Evolutionary conservation across 2,113 vertebrate genomes (phyloP), one percentile per base, ranked within the genome.

Genomic region (Rhea pennata): DNA sequence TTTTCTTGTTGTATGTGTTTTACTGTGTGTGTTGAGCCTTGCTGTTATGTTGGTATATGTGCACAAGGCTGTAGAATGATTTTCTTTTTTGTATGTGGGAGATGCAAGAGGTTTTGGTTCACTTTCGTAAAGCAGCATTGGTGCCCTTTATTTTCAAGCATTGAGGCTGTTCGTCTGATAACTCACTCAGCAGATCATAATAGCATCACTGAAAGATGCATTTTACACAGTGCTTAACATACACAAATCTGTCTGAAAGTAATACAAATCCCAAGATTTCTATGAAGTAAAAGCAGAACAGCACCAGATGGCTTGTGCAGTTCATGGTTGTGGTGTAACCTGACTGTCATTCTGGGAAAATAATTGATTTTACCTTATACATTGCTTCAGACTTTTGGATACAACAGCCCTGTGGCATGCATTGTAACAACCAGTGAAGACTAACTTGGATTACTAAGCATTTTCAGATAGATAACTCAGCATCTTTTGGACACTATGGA

Each of bases 151-250:
- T 78, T 88, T 94, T 78, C 64, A 79, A 76, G 10, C 8, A 90
- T 15, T 9, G 36, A 77, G 62, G n/a, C 26, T 67, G 27, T 74
- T 87, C 42, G n/a, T 53, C 26, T 9, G 8, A 62, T 92, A 84
- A 83, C n/a, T 96, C 70, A 39, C 89, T 89, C 36, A 54, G 84
- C 67, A 85, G 42, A 91, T 64, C 23, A 82, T n/a, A 93, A 3
- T 81, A 73, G 64, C 29, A 46, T 78, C 29, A 11, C 36, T 76
- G 44, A 39, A 92, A 54, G 44, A 46, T 79, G 20, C 59, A 16
- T 80, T 77, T 50, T 76, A 67, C 20, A 12, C 53, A 13, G 40
- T 0, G 0, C 4, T 84, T 82, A 50, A 27, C 11, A 10, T 27
- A 53, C 10, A 79, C 31, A 71, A 23, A 75, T 65, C 23, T 84